Evolutionary conservation across 2,888 invertebrate genomes (phyloP), one percentile per base, ranked within the genome.

Genomic region (Labia minor): DNA sequence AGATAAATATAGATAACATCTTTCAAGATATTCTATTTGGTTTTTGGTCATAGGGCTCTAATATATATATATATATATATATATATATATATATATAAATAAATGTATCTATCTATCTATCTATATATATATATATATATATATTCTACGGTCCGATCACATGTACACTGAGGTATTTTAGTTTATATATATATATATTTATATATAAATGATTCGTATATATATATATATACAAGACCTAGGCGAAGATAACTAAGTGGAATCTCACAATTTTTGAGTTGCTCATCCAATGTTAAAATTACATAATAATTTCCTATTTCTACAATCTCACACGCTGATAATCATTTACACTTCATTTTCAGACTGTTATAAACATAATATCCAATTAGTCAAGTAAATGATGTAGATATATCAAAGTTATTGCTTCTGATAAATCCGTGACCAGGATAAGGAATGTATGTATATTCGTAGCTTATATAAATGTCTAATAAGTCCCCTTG

Each of bases 231-330:
- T 49, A 49, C 49, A 49, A 49, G 49, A 4, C 49, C 49, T 49
- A 49, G 49, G 49, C 49, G 49, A 49, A 49, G 49, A 14, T 16
- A 49, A 49, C 49, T 49, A 49, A 49, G 49, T 49, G 49, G 49
- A 49, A 49, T 16, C 49, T 14, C 49, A 49, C 49, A 49, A 11
- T 49, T 49, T 49, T 49, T 4, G 49, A 49, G 49, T 10, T 49
- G 14, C 49, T 49, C 49, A 49, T 49, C 49, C 49, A 49, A 49
- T 49, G 49, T 49, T 49, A 49, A 49, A 49, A 49, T 49, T 49
- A 49, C 49, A 49, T 49, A 3, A 49, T 49, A 49, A n/a, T n/a
- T n/a, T n/a, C 3, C 14, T 49, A n/a, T 49, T 49, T 49, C 49
- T 49, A 49, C 49, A 49, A 49, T 49, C 49, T 4, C 49, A 49